A percentile compares a stretch with the other conserved stretches of the same genome.
These are phyloP conservation scores for Hirtodrosophila histrioides DNA, from an alignment of 2,888 invertebrate species.

Conservation along the genomic window DNA sequence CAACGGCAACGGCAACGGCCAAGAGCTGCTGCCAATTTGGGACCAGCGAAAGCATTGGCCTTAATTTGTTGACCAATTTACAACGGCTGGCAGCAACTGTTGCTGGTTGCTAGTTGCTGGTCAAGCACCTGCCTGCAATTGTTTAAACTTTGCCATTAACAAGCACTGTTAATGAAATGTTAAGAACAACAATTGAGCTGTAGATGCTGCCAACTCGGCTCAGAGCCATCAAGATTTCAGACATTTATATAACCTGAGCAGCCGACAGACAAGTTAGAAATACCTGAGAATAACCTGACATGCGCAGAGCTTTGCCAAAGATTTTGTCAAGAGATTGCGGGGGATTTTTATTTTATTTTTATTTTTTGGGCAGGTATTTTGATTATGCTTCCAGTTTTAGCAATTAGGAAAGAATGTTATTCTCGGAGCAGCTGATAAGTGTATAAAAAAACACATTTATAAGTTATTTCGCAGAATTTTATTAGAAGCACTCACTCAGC, in stretches of 20 bases:
- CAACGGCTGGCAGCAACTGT: slow-evolving; percentile 22
- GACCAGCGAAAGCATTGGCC: slow-evolving; percentile 61
- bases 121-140: slow-evolving; percentile 38
- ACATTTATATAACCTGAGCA: neutral
- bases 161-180: slow-evolving; percentile 11
- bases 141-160: slow-evolving; percentile 72
- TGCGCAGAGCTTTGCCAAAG: neutral
- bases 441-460: neutral
- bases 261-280: slow-evolving; percentile 3
- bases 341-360: neutral
- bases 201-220: neutral
- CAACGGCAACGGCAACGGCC: slow-evolving; percentile 21
- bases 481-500: too few species aligned
- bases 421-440: slow-evolving; percentile 1
- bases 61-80: slow-evolving; percentile 47
- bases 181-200: slow-evolving; percentile 2
- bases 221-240: neutral
- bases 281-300: slow-evolving; percentile 3
- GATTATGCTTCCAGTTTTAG: slow-evolving; percentile 14
- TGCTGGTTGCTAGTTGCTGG: slow-evolving; percentile 21
- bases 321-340: neutral
- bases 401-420: slow-evolving; percentile 11
- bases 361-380: neutral
- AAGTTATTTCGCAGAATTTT: too few species aligned
- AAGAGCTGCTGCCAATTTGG: slow-evolving; percentile 36